phyloP scores from a whole-genome alignment of 2,888 invertebrate genomes.

The Dryomyza anilis region DNA sequence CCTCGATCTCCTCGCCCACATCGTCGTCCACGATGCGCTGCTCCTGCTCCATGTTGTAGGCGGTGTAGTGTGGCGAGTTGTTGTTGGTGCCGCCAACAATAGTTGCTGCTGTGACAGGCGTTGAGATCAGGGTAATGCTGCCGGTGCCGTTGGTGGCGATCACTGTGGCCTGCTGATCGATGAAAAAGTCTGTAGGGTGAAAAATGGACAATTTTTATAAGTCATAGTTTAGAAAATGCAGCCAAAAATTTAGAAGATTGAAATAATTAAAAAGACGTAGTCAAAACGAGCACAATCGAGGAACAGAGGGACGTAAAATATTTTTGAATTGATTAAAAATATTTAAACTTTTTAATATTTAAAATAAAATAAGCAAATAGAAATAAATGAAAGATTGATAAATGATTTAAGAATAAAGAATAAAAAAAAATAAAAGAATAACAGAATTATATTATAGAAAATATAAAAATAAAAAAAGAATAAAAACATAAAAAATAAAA shows the following conservation, averaged over 20 bases:
- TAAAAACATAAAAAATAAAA: neutral
- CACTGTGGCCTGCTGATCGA: constrained; percentile 49
- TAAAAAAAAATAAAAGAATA: neutral
- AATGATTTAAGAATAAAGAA: neutral
- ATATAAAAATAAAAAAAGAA: no score
- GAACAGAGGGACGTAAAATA: neutral
- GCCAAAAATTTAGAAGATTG: neutral
- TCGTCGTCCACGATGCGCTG: constrained; percentile 38
- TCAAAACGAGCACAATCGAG: neutral
- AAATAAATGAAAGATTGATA: neutral
- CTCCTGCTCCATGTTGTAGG: constrained; percentile 29
- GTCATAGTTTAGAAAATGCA: neutral
- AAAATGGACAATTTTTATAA: neutral
- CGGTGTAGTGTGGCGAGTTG: constrained; percentile 20
- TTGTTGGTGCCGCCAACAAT: constrained; percentile 29
- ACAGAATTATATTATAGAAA: no score
- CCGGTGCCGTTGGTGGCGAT: constrained; percentile 9
- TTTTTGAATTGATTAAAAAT: neutral
- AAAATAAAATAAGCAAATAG: constrained; percentile 4
- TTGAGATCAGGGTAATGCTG: constrained; percentile 14
- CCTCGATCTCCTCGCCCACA: constrained; percentile 40
- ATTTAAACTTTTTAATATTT: neutral
- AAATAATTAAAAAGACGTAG: neutral
- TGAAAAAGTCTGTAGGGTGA: constrained; percentile 51
- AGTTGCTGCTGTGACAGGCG: constrained; percentile 10